Conservation (phyloP, 2,888 invertebrate species). For the Andrena bucephala region DNA sequence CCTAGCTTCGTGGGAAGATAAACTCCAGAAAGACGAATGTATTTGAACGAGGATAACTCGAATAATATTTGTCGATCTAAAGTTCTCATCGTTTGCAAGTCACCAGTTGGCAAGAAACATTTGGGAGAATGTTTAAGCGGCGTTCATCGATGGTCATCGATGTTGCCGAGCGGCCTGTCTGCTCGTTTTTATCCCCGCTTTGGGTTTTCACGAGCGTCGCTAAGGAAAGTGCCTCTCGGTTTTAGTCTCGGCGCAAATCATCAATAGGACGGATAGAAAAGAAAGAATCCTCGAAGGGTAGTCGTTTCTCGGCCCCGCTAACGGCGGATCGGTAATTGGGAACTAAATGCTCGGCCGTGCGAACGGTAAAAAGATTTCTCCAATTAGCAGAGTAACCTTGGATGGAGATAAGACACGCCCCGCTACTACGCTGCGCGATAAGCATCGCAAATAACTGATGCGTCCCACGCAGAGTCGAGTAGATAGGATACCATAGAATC, state of each 20-base stretch:
- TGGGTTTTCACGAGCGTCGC: neutral
- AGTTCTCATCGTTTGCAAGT: too few species aligned
- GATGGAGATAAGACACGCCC: slow-evolving; percentile 80
- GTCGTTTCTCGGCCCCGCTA: slow-evolving; percentile 5
- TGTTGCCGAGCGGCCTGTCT: neutral
- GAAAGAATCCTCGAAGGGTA: slow-evolving; percentile 25
- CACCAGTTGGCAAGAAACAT: too few species aligned
- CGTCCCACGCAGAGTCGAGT: slow-evolving; percentile 38
- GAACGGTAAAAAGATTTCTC: slow-evolving; percentile 78
- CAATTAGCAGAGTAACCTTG: slow-evolving; percentile 78
- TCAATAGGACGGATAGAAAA: slow-evolving; percentile 49
- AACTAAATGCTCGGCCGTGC: slow-evolving; percentile 74
- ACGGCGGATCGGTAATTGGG: slow-evolving; percentile 70
- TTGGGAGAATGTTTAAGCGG: neutral
- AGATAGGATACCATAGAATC: slow-evolving; percentile 22
- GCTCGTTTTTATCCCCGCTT: neutral
- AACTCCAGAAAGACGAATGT: too few species aligned
- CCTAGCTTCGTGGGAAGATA: too few species aligned
- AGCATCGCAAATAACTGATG: slow-evolving; percentile 78
- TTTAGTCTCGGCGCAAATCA: slow-evolving; percentile 26
- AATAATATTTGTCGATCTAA: too few species aligned
- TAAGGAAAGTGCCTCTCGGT: neutral
- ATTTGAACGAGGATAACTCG: too few species aligned
- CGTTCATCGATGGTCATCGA: neutral
- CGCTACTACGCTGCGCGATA: slow-evolving; percentile 69